Evolutionary conservation across 2,888 invertebrate genomes (phyloP).

Genomic region (Coelinius sp.): DNA sequence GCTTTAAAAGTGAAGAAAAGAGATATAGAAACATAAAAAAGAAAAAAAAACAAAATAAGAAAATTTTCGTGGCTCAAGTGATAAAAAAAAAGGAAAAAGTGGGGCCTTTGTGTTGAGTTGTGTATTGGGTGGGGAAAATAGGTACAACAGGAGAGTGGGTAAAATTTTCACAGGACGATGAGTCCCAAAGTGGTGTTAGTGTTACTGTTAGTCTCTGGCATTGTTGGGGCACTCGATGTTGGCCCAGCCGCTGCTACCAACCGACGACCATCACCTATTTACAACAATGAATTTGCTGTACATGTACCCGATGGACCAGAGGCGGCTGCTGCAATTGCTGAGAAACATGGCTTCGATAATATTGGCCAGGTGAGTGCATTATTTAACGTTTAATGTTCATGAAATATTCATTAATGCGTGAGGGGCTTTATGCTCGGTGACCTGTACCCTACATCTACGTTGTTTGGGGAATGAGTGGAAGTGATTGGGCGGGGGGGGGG

Average conservation of each 20-base stretch:
- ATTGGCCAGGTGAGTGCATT: slow-evolving; percentile 85
- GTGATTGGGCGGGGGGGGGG: neutral
- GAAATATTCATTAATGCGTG: slow-evolving; percentile 1
- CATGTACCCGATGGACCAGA: slow-evolving; percentile 82
- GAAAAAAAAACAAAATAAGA: neutral
- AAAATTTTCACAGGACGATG: slow-evolving; percentile 51
- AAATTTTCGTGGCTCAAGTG: neutral
- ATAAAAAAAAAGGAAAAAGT: no score
- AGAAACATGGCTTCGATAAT: slow-evolving; percentile 88
- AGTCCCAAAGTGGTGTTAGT: slow-evolving; percentile 55
- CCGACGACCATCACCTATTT: slow-evolving; percentile 71
- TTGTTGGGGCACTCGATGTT: slow-evolving; percentile 43
- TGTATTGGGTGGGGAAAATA: neutral
- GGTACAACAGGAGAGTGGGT: neutral
- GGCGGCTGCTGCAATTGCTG: slow-evolving; percentile 84
- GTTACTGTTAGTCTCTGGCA: slow-evolving; percentile 50
- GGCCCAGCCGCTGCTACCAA: slow-evolving; percentile 32
- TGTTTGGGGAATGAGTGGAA: neutral
- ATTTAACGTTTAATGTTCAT: slow-evolving; percentile 4
- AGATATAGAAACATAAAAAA: neutral
- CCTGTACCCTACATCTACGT: neutral
- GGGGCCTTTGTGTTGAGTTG: neutral
- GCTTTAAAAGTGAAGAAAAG: neutral
- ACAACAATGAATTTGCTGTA: slow-evolving; percentile 89
- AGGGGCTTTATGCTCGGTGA: neutral